Evolutionary conservation across 2,888 invertebrate species (phyloP), one percentile per base, ranked within the genome.

Genomic region (Sturmia bella): DNA sequence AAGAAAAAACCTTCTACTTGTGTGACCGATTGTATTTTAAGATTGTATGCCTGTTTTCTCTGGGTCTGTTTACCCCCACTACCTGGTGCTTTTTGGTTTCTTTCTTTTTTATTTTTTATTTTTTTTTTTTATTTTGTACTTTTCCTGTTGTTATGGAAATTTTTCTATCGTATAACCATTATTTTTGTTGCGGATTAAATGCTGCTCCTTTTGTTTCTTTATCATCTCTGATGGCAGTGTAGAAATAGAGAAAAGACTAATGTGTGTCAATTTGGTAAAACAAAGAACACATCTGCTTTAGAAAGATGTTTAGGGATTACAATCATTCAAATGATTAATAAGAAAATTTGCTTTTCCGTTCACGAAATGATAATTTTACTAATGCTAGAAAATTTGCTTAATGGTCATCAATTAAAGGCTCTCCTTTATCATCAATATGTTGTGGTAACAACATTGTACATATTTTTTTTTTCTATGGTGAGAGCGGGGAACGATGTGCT

Each of bases 1-100:
- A 32, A 32, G 3, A 32, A 37, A 72, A 37, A n/a, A n/a, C n/a
- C 52, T 78, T 78, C 64, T 41, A 57, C 48, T 39, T 63, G n/a
- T 63, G n/a, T 56, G 41, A 24, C 19, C 54, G 61, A 77, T 77
- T 37, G 41, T 7, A 72, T 56, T 27, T 70, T 19, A 19, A 56
- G 12, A 43, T n/a, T n/a, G n/a, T 76, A 52, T 61, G 52, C 7
- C 52, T 52, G 12, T 24, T 32, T 12, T 52, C 7, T n/a, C 0
- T 21, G 50, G 21, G 11, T 15, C 21, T 37, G 13, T 17, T 17
- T 24, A 43, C 45, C 7, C 24, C 17, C 17, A 43, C 45, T n/a
- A n/a, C n/a, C n/a, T n/a, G n/a, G n/a, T n/a, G n/a, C n/a, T n/a
- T n/a, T n/a, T n/a, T n/a, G n/a, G n/a, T n/a, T n/a, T n/a, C n/a